Evolutionary conservation across 30 jellyfish, hydroid and myxozoan genomes (phyloP), one percentile per base, ranked within the genome.

Genomic region (Chrysaora quinquecirrha): DNA sequence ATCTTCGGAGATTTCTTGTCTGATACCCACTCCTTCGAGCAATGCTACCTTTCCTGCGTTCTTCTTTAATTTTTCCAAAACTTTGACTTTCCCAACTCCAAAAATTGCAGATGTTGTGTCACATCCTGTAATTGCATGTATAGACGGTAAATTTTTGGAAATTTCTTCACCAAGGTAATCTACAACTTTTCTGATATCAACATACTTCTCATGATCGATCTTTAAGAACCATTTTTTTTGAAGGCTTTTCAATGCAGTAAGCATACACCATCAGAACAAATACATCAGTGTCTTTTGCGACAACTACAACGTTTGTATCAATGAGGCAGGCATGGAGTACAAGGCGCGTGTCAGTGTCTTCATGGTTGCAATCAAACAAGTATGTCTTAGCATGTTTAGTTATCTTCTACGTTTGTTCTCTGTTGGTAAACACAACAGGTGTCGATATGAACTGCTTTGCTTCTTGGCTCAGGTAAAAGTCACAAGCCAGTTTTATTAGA

Each of bases 161-260:
- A 64, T 54, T 12, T 64, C 77, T 64, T 64, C 77, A 22, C 77
- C 77, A 54, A 21, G 77, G 27, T 64, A 64, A 64, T 64, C 91
- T 3, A n/a, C 60, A 25, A 68, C 64, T 21, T 80, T 80, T 33
- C 76, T 63, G 66, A 80, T 34, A 21, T 77, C 80, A 0, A 77
- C 70, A 23, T 1, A 77, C 31, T 77, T 62, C 89, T 62, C 89
- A 47, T 77, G 80, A 62, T 62, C 89, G 33, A 78, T 78, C 70
- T 64, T 62, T 38, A 63, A 25, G 54, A 18, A 78, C 82, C 73
- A 78, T n/a, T 43, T 48, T 64, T 16, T 38, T 16, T 24, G 71
- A 7, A 11, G 90, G 90, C 63, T 35, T 63, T 4, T 16, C 82
- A 76, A 76, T 35, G 34, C 68, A 34, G 28, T 76, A 58, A 16